Conservation (phyloP, 2,113 vertebrate species). For the Eulemur macaco region DNA sequence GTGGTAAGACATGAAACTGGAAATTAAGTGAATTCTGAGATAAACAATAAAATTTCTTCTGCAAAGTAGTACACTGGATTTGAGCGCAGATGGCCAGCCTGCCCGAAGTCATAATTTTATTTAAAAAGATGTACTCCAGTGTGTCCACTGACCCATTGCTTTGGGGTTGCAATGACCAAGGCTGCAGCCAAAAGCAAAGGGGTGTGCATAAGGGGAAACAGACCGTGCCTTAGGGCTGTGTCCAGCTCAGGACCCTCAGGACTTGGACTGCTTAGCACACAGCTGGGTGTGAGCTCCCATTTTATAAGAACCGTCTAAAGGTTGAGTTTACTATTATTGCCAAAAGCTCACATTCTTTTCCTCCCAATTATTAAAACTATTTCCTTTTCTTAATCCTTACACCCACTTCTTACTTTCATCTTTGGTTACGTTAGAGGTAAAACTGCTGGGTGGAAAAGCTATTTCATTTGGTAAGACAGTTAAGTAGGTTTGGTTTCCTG, state of each 20-base stretch:
- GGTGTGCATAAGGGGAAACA: background rate
- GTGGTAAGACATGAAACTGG: background rate
- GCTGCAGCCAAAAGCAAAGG: no score
- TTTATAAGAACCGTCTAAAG: background rate
- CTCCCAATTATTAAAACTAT: background rate
- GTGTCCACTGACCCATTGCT: background rate
- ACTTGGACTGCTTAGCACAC: accelerated
- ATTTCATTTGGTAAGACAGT: background rate
- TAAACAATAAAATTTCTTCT: background rate
- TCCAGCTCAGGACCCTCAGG: background rate
- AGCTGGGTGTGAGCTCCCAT: background rate
- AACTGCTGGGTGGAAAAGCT: background rate
- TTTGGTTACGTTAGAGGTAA: background rate
- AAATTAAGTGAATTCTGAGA: background rate
- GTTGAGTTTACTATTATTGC: background rate
- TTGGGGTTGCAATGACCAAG: background rate
- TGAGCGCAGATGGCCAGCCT: background rate
- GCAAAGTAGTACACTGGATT: background rate
- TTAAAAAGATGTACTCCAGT: background rate
- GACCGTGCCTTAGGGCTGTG: accelerated
- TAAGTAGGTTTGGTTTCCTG: background rate
- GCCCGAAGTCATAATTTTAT: background rate
- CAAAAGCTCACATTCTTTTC: background rate
- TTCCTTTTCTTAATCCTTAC: background rate
- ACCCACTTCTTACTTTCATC: background rate